These are phyloP conservation scores for Brachionus angularis DNA, from an alignment of 1,140 invertebrate species.

Conservation along the genomic window DNA sequence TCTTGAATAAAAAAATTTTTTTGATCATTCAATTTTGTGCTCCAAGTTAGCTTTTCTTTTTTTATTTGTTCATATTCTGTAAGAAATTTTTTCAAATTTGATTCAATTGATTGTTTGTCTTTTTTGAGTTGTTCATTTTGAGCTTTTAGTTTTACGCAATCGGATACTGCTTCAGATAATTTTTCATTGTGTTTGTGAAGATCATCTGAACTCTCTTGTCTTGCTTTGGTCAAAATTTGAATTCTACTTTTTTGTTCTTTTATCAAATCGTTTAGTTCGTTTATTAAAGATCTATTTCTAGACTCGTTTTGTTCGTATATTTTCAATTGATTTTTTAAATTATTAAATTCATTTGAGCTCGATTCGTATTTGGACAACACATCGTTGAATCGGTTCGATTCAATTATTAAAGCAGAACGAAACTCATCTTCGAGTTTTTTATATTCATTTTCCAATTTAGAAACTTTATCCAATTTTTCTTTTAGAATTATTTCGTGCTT, in stretches of 20 bases:
- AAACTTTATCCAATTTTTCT: conserved; percentile 22
- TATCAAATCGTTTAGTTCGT: conserved; percentile 39
- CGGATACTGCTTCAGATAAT: conserved; percentile 18
- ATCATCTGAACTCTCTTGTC: conserved; percentile 7
- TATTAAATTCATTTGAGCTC: neutral
- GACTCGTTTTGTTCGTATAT: neutral
- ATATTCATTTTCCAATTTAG: neutral
- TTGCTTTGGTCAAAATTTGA: conserved; percentile 9
- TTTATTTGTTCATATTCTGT: neutral
- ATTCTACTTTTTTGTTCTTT: conserved; percentile 26
- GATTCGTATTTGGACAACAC: conserved; percentile 14
- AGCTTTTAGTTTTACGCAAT: conserved; percentile 14
- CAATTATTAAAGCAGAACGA: conserved; percentile 26
- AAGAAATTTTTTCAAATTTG: neutral
- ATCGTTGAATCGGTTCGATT: conserved; percentile 27
- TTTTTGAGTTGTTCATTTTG: conserved; percentile 14
- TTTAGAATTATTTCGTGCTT: neutral
- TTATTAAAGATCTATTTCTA: conserved; percentile 12
- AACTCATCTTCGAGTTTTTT: conserved; percentile 39
- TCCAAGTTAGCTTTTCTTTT: neutral
- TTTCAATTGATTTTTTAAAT: neutral
- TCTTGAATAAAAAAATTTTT: conserved; percentile 19
- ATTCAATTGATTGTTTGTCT: conserved; percentile 18
- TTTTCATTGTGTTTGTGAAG: conserved; percentile 20
- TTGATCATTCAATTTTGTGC: conserved; percentile 10